These are phyloP conservation scores for Argyra leucocephala DNA, from an alignment of 2,888 invertebrate species.

Conservation along the genomic window DNA sequence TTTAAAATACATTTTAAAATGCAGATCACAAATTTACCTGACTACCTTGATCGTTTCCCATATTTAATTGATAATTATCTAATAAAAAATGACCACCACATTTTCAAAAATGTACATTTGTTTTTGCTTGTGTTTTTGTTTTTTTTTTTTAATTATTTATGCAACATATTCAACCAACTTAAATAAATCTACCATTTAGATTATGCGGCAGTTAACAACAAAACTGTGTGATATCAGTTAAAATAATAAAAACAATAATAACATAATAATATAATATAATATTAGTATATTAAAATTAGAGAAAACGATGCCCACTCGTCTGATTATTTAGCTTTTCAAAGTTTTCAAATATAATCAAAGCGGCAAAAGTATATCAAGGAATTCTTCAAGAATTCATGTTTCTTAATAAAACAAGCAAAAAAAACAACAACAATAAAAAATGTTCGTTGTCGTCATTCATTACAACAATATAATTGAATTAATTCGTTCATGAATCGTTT, in stretches of 20 bases:
- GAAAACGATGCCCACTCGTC: background rate
- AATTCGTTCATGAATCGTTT: no score
- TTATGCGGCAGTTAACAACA: no score
- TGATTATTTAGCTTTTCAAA: no score
- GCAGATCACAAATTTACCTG: background rate
- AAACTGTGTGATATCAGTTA: no score
- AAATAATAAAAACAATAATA: no score
- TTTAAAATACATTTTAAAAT: background rate
- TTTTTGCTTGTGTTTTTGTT: background rate
- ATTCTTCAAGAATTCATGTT: constrained; percentile 3
- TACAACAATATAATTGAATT: no score
- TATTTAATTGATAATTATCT: constrained; percentile 3
- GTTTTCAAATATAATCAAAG: background rate
- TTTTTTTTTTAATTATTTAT: background rate
- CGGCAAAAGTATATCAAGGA: constrained; percentile 6
- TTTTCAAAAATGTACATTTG: background rate
- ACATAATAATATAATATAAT: no score
- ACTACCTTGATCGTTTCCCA: constrained; percentile 3
- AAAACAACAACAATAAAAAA: no score
- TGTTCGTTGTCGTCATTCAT: no score
- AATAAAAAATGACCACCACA: constrained; percentile 4
- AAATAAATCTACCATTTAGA: no score
- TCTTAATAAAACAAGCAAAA: no score
- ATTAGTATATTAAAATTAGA: background rate
- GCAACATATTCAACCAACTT: background rate